A percentile compares a stretch with the other conserved stretches of the same genome.
Conservation (phyloP, 2,888 invertebrate species). For the Polyommatus iphigenia region DNA sequence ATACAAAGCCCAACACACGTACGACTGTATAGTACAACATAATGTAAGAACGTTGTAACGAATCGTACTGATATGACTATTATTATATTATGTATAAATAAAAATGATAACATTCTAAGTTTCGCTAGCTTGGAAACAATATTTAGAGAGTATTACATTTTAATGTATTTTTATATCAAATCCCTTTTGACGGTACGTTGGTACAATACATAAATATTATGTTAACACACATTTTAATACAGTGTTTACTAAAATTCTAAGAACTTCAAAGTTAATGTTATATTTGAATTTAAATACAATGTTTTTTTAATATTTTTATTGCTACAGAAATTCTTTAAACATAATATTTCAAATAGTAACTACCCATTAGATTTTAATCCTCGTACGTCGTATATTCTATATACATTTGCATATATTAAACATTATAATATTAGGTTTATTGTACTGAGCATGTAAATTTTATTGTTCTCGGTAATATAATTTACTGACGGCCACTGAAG, state of each 20-base stretch:
- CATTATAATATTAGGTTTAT: constrained; percentile 8
- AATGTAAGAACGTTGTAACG: not conserved
- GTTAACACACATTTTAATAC: not conserved
- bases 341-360: not conserved
- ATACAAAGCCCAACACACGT: not conserved
- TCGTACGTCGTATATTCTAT: not conserved
- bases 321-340: not conserved
- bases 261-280: not conserved
- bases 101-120: constrained; percentile 3
- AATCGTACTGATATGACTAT: constrained; percentile 7
- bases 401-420: not conserved
- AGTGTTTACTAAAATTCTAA: not conserved
- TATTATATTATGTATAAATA: constrained; percentile 6
- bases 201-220: not conserved
- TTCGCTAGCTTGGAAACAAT: not conserved
- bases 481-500: not conserved
- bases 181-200: not conserved
- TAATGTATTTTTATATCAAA: not conserved
- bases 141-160: not conserved
- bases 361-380: not conserved
- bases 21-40: not conserved
- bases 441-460: constrained; percentile 13
- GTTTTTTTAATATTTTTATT: not conserved
- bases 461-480: constrained; percentile 19
- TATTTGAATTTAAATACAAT: not conserved